Conservation (phyloP, 2,888 invertebrate genomes). For the Lithophane socia region DNA sequence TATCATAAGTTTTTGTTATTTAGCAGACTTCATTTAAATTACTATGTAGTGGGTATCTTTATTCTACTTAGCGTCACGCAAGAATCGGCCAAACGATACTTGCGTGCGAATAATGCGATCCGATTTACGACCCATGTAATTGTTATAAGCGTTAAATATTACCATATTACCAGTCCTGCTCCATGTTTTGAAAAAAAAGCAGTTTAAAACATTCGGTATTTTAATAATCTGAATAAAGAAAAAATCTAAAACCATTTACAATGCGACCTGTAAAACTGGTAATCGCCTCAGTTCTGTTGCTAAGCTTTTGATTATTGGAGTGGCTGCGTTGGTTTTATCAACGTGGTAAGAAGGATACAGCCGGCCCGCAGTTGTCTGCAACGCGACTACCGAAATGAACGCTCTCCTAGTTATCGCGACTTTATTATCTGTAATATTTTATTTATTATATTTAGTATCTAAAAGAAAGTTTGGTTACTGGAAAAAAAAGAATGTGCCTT, state of each 20-base stretch:
- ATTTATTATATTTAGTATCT: conserved; percentile 53
- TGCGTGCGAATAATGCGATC: background rate
- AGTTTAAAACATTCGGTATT: background rate
- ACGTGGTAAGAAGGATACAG: no score
- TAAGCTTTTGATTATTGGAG: background rate
- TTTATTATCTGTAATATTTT: conserved; percentile 16
- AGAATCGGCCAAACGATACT: background rate
- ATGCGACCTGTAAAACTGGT: background rate
- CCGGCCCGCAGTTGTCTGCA: conserved; percentile 6
- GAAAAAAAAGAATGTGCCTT: conserved; percentile 72
- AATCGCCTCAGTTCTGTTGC: no score
- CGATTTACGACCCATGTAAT: background rate
- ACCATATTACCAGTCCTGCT: background rate
- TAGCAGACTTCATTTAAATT: background rate
- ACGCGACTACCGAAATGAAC: conserved; percentile 24
- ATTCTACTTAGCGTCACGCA: background rate
- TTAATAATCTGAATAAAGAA: background rate
- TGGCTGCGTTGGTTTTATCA: background rate
- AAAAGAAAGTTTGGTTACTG: conserved; percentile 70
- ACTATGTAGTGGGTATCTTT: background rate
- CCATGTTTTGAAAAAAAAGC: background rate
- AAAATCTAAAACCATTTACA: no score
- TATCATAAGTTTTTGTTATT: background rate
- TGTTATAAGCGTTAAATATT: background rate
- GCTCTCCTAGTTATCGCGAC: conserved; percentile 19